phyloP scores from a whole-genome alignment of 1,140 invertebrate genomes.

The Steinernema feltiae region DNA sequence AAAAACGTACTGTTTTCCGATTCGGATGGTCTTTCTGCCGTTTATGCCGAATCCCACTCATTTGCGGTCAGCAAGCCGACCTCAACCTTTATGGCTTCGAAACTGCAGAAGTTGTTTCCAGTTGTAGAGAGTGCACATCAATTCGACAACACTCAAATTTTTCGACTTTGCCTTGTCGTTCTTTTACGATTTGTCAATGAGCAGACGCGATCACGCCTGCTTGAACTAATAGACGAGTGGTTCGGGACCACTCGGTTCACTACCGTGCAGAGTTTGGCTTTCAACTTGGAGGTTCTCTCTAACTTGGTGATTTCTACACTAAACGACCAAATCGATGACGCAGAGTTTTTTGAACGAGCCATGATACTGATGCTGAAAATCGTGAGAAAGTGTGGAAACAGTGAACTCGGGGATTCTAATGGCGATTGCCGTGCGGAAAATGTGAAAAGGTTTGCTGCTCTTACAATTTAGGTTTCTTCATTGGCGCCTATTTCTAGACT shows the following conservation, averaged over 20 bases:
- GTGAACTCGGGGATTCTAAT: too few species aligned
- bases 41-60: neutral
- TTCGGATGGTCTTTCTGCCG: neutral
- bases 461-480: neutral
- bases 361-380: neutral
- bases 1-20: neutral
- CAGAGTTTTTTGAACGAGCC: neutral
- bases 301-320: neutral
- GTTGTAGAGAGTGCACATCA: neutral
- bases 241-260: neutral
- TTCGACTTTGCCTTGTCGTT: neutral
- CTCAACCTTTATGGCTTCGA: neutral
- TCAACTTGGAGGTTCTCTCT: neutral
- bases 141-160: neutral
- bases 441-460: neutral
- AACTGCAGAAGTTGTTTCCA: neutral
- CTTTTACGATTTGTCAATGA: neutral
- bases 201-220: neutral
- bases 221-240: neutral
- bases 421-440: neutral
- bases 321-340: neutral
- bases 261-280: neutral
- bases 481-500: too few species aligned
- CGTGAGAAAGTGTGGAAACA: neutral
- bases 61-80: neutral